Base-by-base conservation (phyloP, 92 coral and sea anemone species). In the Actinostola sp. region DNA sequence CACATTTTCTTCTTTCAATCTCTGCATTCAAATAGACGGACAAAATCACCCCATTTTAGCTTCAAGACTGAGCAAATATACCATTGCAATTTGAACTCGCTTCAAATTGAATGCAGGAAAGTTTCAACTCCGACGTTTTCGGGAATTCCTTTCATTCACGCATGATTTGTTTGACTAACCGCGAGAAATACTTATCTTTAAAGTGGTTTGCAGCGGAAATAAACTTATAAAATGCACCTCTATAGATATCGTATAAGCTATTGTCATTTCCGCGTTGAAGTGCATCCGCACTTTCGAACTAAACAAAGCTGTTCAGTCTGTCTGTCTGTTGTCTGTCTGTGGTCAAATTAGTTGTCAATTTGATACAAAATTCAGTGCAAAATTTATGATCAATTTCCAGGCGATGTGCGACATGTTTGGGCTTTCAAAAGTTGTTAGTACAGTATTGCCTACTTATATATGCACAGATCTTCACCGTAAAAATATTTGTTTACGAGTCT, bases 361-460 rank as follows among this genome's bases (percentile, higher is more conserved):
- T 3, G n/a, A 20, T 21, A 9, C 13, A 43, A 43, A 23, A 1
- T 0, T 43, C 19, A 17, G 43, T 19, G 24, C 15, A 29, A 49
- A 25, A 1, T 48, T 19, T 29, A 26, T 46, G 29, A 13, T 71
- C 24, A 28, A 43, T 38, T 71, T 71, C 56, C 77, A 71, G 77
- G 64, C 13, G 32, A 3, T 71, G 20, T 34, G 49, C n/a, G 55
- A 71, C 46, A 58, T 26, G 43, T 43, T 25, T 71, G 77, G 66
- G 28, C 66, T 57, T 71, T 44, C 53, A 43, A 71, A 43, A 26
- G 66, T 71, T 71, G 77, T 71, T 71, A 71, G 77, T 68, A 68
- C 59, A 49, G 15, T 42, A 3, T 46, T 10, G 23, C 32, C 28
- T 68, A 33, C 19, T 68, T 51, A 32, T n/a, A 9, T 51, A 68